These are phyloP conservation scores for Gambelia wislizenii DNA, from an alignment of 2,797 vertebrate species.

Conservation along the genomic window DNA sequence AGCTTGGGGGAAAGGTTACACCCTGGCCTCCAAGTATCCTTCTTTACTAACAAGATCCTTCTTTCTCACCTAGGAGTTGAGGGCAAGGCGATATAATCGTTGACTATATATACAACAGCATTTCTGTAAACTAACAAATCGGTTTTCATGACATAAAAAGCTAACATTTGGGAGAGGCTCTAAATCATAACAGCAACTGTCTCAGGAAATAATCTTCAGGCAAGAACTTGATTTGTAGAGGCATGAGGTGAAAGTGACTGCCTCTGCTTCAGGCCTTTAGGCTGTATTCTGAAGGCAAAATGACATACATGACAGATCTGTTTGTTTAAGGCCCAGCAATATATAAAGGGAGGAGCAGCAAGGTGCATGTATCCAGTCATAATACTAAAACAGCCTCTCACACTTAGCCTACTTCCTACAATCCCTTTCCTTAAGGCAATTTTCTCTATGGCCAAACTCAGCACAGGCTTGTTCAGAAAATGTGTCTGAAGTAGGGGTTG, in stretches of 20 bases:
- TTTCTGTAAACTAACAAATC: constrained; percentile 19
- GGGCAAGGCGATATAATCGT: neutral
- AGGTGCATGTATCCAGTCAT: neutral
- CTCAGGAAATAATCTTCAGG: neutral
- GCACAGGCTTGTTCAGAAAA: neutral
- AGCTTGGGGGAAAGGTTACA: constrained; percentile 3
- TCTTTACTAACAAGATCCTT: neutral
- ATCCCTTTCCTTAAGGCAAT: neutral
- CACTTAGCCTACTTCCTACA: neutral
- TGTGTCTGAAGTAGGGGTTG: too few relatives aligned
- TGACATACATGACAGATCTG: neutral
- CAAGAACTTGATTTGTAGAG: constrained; percentile 5
- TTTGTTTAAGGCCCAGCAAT: neutral
- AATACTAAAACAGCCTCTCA: neutral
- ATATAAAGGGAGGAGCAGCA: neutral
- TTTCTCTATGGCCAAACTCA: neutral
- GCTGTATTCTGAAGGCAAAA: neutral
- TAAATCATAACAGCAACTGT: constrained; percentile 17
- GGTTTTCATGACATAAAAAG: constrained; percentile 25
- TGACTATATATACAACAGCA: neutral
- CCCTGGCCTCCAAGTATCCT: constrained; percentile 10
- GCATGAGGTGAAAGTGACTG: neutral
- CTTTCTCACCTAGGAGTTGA: constrained; percentile 21
- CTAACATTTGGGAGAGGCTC: constrained; percentile 27
- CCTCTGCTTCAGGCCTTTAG: neutral